A percentile compares a stretch with the other conserved stretches of the same genome.
Evolutionary conservation across 2,888 invertebrate genomes (phyloP).

Genomic region (Orchesellides sinensis): DNA sequence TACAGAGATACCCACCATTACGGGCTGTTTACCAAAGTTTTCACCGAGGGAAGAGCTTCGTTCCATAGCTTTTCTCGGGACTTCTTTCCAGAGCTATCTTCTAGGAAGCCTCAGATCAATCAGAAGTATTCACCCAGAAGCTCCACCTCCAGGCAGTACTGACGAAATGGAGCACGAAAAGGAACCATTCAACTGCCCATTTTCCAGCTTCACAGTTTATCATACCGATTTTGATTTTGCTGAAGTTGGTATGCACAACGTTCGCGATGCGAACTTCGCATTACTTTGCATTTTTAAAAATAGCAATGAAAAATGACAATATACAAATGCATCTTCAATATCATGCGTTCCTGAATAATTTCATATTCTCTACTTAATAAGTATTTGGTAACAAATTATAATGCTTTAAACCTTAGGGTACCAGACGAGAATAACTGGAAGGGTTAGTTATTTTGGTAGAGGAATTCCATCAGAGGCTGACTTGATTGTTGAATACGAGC

Average conservation of each 20-base stretch:
- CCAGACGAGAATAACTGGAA: conserved; percentile 65
- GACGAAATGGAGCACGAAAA: conserved; percentile 36
- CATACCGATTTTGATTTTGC: conserved; percentile 66
- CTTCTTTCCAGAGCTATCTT: conserved; percentile 47
- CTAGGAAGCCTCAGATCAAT: conserved; percentile 54
- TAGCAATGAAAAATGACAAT: no score
- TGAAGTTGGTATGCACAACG: conserved; percentile 58
- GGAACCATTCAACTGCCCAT: no score
- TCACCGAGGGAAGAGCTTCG: conserved; percentile 27
- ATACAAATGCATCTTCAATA: no score
- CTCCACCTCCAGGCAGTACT: neutral
- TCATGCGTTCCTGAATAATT: no score
- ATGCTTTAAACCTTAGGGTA: no score
- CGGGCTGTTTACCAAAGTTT: conserved; percentile 28
- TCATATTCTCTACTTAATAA: no score
- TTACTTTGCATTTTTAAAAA: no score
- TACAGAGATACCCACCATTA: no score
- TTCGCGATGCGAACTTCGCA: no score
- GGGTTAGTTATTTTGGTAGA: conserved; percentile 66
- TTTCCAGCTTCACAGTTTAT: conserved; percentile 56
- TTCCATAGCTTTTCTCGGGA: conserved; percentile 13
- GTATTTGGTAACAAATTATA: no score
- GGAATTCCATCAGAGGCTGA: conserved; percentile 69
- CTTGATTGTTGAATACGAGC: conserved; percentile 67
- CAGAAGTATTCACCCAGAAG: conserved; percentile 24